Evolutionary conservation across 2,888 invertebrate species (phyloP), one percentile per base, ranked within the genome.

Genomic region (Metallyticus violacea): DNA sequence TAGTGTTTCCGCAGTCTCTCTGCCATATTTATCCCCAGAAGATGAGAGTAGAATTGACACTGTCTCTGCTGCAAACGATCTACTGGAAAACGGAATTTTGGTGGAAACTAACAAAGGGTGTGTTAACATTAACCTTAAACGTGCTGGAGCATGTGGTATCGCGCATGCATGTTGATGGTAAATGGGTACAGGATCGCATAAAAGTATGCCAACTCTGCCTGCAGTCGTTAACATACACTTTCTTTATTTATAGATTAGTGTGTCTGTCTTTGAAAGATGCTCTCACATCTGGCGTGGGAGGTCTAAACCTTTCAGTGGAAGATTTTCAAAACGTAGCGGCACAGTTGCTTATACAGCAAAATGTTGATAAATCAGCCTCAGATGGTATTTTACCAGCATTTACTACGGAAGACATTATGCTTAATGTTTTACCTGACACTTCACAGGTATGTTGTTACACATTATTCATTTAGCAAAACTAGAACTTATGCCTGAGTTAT

Each of bases 241-340:
- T 80, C 28, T 79, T 80, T 79, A 79, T 88, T 91, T 92, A 88
- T 89, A 93, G 93, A 80, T 89, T 93, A 86, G 91, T 92, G 78
- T 92, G 92, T 89, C 91, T 93, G 91, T 91, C 92, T 4, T 88
- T 93, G 87, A 92, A 91, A 87, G 93, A 93, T 90, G 92, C 92
- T 9, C 88, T 92, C 88, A 91, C 92, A 62, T 91, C 92, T 82
- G 91, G 92, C n/a, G 89, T 90, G n/a, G 89, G 89, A 62, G 90
- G 89, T 88, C 90, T 92, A 87, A 92, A 92, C 89, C 89, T 93
- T 81, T 92, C 92, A 26, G 92, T 91, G 62, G 92, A 93, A 88
- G 92, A 92, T 89, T 90, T 93, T 40, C 91, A 92, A 87, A 91
- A 91, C 87, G 91, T 92, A 25, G 92, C 92, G 26, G 90, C 92